Conservation (phyloP, 2,888 invertebrate species). For the Lacanobia oleracea region DNA sequence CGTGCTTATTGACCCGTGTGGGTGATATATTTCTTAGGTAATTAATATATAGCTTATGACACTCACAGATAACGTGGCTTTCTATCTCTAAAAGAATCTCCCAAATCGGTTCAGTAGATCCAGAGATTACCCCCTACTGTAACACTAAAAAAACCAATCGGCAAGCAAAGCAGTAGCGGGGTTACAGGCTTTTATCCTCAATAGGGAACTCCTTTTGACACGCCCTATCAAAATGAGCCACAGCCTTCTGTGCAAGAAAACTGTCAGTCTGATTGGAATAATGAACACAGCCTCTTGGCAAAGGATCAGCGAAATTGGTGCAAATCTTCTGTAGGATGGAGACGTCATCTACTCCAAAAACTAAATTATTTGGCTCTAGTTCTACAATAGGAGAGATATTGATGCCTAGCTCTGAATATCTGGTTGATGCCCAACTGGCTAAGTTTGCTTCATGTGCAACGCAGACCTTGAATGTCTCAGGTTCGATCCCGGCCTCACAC, state of each 20-base stretch:
- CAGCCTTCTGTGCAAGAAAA: constrained; percentile 28
- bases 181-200: too few species aligned
- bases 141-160: too few species aligned
- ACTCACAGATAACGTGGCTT: too few species aligned
- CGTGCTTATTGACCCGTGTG: too few species aligned
- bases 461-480: constrained; percentile 42
- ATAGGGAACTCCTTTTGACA: constrained; percentile 24
- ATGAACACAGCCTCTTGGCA: constrained; percentile 73
- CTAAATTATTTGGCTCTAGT: constrained; percentile 22
- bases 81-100: too few species aligned
- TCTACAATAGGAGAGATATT: constrained; percentile 47
- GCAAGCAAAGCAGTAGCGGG: too few species aligned
- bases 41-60: too few species aligned
- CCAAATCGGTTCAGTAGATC: too few species aligned
- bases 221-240: constrained; percentile 51
- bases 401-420: constrained; percentile 28
- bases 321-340: constrained; percentile 77
- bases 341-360: constrained; percentile 71
- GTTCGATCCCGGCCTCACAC: constrained; percentile 48
- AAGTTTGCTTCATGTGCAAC: constrained; percentile 24
- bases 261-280: constrained; percentile 27
- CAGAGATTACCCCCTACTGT: too few species aligned
- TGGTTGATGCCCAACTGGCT: constrained; percentile 30
- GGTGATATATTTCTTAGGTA: too few species aligned
- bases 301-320: constrained; percentile 74